A percentile compares a stretch with the other conserved stretches of the same genome.
Evolutionary conservation across 2,888 invertebrate genomes (phyloP).

Genomic region (Hydroisotoma schaefferi): DNA sequence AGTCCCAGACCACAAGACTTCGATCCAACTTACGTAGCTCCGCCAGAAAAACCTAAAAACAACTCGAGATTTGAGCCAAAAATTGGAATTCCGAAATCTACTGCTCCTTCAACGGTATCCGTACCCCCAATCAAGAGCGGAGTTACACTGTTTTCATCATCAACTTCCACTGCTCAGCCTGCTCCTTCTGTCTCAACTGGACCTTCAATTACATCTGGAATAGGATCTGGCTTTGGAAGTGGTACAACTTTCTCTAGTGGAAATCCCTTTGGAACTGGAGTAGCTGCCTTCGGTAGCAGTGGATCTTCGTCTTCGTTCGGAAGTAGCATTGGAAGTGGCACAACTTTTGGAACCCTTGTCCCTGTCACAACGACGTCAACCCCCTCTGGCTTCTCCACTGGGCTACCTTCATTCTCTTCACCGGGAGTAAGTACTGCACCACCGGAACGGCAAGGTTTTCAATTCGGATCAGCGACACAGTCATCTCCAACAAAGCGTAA

Average conservation of each 20-base stretch:
- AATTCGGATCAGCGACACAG: background rate
- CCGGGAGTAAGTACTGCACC: background rate
- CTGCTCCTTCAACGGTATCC: background rate
- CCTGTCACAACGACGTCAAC: constrained; percentile 2
- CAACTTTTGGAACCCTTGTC: background rate
- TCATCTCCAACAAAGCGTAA: constrained; percentile 4
- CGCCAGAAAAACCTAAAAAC: background rate
- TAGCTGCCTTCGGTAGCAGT: background rate
- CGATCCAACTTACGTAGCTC: background rate
- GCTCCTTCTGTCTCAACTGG: background rate
- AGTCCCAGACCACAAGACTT: constrained; percentile 9
- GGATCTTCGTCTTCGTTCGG: background rate
- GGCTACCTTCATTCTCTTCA: background rate
- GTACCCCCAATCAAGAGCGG: background rate
- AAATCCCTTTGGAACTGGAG: constrained; percentile 9
- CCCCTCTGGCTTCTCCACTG: background rate
- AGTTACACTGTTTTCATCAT: background rate
- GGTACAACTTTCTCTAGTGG: constrained; percentile 1
- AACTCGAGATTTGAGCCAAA: constrained; percentile 3
- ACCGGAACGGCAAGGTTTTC: background rate
- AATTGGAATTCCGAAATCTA: background rate
- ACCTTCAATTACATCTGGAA: background rate
- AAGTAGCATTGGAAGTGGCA: background rate
- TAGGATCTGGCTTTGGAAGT: background rate
- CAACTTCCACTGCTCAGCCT: background rate